These are phyloP conservation scores for Trinectes maculatus DNA, from an alignment of 2,113 vertebrate species.

Conservation along the genomic window DNA sequence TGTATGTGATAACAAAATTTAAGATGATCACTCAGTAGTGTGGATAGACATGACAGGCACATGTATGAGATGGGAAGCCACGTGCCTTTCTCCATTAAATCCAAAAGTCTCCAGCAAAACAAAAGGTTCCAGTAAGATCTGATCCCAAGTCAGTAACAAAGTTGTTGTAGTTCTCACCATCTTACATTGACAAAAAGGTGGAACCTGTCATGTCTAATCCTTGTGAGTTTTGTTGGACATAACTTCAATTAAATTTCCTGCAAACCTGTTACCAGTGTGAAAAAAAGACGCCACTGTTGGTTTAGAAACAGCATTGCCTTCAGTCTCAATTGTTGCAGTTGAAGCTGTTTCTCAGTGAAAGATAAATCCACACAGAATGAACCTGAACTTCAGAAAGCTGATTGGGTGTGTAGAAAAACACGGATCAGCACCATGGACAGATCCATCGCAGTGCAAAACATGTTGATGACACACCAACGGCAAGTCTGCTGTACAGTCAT, in stretches of 20 bases:
- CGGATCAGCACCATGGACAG: slow-evolving; percentile 68
- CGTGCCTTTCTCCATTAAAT: slow-evolving; percentile 2
- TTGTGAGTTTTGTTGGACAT: no score
- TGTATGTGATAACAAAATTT: slow-evolving; percentile 5
- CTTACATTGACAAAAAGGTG: no score
- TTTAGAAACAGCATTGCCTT: slow-evolving; percentile 36
- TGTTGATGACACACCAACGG: slow-evolving; percentile 45
- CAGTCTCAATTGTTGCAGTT: slow-evolving; percentile 42
- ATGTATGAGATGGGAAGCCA: not conserved
- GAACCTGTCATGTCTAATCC: no score
- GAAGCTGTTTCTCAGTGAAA: slow-evolving; percentile 39
- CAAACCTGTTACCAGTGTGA: slow-evolving; percentile 44
- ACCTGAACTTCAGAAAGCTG: slow-evolving; percentile 62
- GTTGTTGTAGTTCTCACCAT: no score
- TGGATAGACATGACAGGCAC: slow-evolving; percentile 2
- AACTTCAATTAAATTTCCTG: no score
- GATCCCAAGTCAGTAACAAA: slow-evolving; percentile 6
- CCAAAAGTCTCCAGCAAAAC: slow-evolving; percentile 8
- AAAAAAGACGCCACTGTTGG: slow-evolving; percentile 9
- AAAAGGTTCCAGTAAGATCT: slow-evolving; percentile 9
- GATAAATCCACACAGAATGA: slow-evolving; percentile 55
- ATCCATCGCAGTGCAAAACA: slow-evolving; percentile 31
- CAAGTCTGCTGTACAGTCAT: slow-evolving; percentile 30
- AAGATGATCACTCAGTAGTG: not conserved
- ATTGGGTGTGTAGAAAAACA: slow-evolving; percentile 59